These are phyloP conservation scores for Masnerella sp. DNA, from an alignment of 2,888 invertebrate species.

Conservation along the genomic window DNA sequence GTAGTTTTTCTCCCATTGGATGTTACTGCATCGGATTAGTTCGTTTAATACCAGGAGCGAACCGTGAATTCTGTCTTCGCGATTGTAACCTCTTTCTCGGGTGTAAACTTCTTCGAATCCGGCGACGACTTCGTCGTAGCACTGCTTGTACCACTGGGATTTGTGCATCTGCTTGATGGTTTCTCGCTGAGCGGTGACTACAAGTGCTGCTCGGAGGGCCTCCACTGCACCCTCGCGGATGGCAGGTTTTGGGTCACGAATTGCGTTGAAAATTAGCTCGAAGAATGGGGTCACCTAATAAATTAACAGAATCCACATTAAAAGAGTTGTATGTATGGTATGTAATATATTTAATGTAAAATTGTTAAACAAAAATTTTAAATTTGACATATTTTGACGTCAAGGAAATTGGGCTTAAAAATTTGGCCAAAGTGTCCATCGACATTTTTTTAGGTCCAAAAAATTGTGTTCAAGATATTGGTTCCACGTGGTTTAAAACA, in stretches of 20 bases:
- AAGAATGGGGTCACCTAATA: slow-evolving; percentile 95
- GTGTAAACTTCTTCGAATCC: slow-evolving; percentile 84
- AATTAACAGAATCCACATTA: too few relatives aligned
- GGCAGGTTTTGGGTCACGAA: slow-evolving; percentile 93
- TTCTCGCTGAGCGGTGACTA: slow-evolving; percentile 97
- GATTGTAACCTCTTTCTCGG: slow-evolving; percentile 87
- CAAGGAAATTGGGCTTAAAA: too few relatives aligned
- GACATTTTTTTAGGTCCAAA: too few relatives aligned
- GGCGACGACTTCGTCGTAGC: slow-evolving; percentile 92
- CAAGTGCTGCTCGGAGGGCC: slow-evolving; percentile 95
- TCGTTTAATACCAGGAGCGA: slow-evolving; percentile 96
- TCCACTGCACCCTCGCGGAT: slow-evolving; percentile 96
- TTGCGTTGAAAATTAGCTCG: slow-evolving; percentile 93
- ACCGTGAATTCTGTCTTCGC: slow-evolving; percentile 95
- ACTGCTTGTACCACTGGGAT: slow-evolving; percentile 94
- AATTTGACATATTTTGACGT: too few relatives aligned
- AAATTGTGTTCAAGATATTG: too few relatives aligned
- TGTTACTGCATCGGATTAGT: slow-evolving; percentile 92
- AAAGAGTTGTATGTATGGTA: too few relatives aligned
- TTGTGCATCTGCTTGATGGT: slow-evolving; percentile 94
- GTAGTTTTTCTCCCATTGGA: slow-evolving; percentile 90
- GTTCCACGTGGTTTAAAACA: too few relatives aligned
- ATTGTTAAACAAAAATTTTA: too few relatives aligned
- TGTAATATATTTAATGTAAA: too few relatives aligned
- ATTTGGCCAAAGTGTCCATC: too few relatives aligned